Conservation (phyloP, 2,888 invertebrate species). For the Apotomis turbidana region DNA sequence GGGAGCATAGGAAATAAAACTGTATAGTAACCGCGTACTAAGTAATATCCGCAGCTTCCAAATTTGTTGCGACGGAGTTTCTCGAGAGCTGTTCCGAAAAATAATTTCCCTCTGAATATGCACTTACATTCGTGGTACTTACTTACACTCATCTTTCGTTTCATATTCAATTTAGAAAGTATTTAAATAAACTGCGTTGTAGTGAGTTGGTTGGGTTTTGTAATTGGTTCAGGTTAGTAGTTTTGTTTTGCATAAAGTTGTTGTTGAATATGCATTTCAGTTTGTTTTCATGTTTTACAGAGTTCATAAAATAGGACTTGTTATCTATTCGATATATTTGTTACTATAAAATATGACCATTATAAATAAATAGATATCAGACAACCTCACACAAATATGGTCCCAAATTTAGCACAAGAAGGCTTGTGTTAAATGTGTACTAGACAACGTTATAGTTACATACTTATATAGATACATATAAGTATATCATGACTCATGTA, state of each 20-base stretch:
- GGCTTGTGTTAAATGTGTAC: too few species aligned
- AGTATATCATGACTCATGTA: too few species aligned
- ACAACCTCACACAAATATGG: too few species aligned
- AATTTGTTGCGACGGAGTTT: constrained; percentile 55
- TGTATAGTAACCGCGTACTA: constrained; percentile 57
- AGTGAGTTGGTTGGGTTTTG: constrained; percentile 7
- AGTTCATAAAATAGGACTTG: too few species aligned
- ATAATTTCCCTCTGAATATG: constrained; percentile 33
- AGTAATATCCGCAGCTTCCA: constrained; percentile 71
- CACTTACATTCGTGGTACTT: constrained; percentile 22
- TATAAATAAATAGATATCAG: too few species aligned
- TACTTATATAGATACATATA: too few species aligned
- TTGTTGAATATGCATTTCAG: constrained; percentile 36
- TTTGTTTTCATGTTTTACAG: neutral
- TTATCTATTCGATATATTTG: too few species aligned
- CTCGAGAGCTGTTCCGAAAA: constrained; percentile 23
- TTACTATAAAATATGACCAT: too few species aligned
- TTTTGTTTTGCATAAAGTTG: constrained; percentile 22
- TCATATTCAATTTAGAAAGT: constrained; percentile 17
- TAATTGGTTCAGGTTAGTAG: constrained; percentile 7
- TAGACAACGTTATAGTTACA: too few species aligned
- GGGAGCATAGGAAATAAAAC: constrained; percentile 54
- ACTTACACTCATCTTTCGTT: constrained; percentile 46
- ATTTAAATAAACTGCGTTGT: constrained; percentile 5
- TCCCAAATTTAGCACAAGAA: too few species aligned